Evolutionary conservation across 2,797 vertebrate genomes (phyloP).

Genomic region (Ispidina picta): DNA sequence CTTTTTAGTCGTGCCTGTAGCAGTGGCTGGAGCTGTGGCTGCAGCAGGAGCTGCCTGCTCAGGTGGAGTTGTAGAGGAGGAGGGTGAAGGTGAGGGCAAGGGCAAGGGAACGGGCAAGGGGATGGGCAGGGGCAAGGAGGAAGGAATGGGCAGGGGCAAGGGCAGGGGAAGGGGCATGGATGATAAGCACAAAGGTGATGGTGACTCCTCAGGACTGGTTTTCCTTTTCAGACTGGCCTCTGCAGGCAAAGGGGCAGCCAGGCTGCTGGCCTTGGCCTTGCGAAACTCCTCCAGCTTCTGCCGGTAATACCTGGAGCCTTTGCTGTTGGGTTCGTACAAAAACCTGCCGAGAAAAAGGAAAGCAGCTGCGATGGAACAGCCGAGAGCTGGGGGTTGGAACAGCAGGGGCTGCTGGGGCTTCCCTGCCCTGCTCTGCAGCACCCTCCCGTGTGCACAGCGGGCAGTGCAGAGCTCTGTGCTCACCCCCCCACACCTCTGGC

Average conservation of each 20-base stretch:
- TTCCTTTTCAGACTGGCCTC: constrained; percentile 56
- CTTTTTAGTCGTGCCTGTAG: constrained; percentile 79
- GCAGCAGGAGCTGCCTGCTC: not conserved
- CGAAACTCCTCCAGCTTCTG: constrained; percentile 89
- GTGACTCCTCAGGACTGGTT: constrained; percentile 24
- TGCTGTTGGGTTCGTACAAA: constrained; percentile 89
- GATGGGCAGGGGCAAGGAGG: not conserved
- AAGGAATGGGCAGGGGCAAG: not conserved
- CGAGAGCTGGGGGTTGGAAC: no score
- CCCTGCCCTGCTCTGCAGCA: no score
- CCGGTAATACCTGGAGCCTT: constrained; percentile 87
- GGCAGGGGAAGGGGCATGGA: not conserved
- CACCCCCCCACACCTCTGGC: no score
- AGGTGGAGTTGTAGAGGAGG: not conserved
- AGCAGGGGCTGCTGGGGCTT: not conserved
- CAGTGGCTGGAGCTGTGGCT: not conserved
- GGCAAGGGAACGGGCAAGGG: not conserved
- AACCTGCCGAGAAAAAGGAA: constrained; percentile 77
- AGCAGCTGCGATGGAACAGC: not conserved
- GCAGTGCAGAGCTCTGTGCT: no score
- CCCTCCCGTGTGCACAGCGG: no score
- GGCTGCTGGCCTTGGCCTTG: constrained; percentile 63
- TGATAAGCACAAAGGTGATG: not conserved
- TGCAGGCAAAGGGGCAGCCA: not conserved
- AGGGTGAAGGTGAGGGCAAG: not conserved